phyloP scores from a whole-genome alignment of 2,888 invertebrate genomes.

The Calliopum simillimum region DNA sequence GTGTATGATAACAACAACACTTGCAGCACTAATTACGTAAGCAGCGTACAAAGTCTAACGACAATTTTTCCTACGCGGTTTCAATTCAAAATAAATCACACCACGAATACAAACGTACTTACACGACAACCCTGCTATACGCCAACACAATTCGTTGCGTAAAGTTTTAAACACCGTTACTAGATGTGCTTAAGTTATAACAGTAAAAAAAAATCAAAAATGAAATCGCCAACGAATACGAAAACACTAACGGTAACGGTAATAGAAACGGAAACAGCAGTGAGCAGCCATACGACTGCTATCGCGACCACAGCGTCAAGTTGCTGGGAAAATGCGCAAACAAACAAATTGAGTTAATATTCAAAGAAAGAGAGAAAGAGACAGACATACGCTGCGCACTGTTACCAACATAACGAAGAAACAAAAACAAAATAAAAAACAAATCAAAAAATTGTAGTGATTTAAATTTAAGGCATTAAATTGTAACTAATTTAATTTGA shows the following conservation, averaged over 20 bases:
- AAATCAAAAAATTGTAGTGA: constrained; percentile 4
- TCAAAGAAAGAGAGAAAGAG: not conserved
- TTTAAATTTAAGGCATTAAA: constrained; percentile 6
- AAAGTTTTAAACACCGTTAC: constrained; percentile 22
- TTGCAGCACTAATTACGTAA: too few species aligned
- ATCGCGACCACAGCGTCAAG: constrained; percentile 14
- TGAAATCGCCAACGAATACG: constrained; percentile 60
- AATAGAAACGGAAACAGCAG: constrained; percentile 19
- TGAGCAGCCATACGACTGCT: constrained; percentile 14
- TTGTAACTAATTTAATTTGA: not conserved
- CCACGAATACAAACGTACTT: constrained; percentile 13
- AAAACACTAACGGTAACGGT: constrained; percentile 38
- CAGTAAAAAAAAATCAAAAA: constrained; percentile 62
- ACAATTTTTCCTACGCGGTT: constrained; percentile 15
- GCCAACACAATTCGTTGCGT: not conserved
- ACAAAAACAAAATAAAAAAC: not conserved
- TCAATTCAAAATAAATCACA: constrained; percentile 4
- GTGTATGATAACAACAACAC: not conserved
- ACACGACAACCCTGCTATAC: not conserved
- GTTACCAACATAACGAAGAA: not conserved
- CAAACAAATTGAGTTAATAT: constrained; percentile 30
- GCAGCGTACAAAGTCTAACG: not conserved
- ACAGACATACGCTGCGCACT: constrained; percentile 4
- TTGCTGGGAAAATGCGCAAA: constrained; percentile 20
- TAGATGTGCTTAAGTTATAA: constrained; percentile 63